These are phyloP conservation scores for Anthopleura sola DNA, from an alignment of 64 coral and sea anemone species.

Conservation along the genomic window DNA sequence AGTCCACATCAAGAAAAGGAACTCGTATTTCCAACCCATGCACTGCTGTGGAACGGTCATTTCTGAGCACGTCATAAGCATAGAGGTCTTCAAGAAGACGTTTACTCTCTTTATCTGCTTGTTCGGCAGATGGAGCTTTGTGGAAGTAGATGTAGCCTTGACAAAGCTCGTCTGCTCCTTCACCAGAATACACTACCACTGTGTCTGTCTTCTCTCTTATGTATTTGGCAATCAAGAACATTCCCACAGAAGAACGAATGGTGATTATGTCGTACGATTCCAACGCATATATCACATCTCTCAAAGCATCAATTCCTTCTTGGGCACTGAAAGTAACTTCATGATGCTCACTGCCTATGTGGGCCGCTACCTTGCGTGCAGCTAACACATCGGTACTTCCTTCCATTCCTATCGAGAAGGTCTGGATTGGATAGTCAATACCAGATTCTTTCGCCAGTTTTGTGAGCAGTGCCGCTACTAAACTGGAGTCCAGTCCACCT, in stretches of 20 bases:
- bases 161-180: conserved; percentile 89
- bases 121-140: conserved; percentile 78
- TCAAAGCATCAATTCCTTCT: conserved; percentile 75
- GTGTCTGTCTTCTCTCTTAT: conserved; percentile 90
- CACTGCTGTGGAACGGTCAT: conserved; percentile 82
- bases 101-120: conserved; percentile 76
- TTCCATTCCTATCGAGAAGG: conserved; percentile 98
- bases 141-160: conserved; percentile 99
- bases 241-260: conserved; percentile 82
- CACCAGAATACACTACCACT: conserved; percentile 90
- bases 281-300: conserved; percentile 82
- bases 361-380: conserved; percentile 85
- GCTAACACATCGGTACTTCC: conserved; percentile 89
- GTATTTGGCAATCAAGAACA: conserved; percentile 89
- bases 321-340: conserved; percentile 85
- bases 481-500: conserved; percentile 94
- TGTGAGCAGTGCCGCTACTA: conserved; percentile 83
- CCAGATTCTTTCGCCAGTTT: conserved; percentile 90
- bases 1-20: conserved; percentile 86
- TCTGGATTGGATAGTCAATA: conserved; percentile 95
- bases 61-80: conserved; percentile 76
- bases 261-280: conserved; percentile 89
- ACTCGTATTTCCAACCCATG: conserved; percentile 92
- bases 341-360: conserved; percentile 91
- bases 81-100: conserved; percentile 86